These are phyloP conservation scores for Cryptotis parvus DNA, from an alignment of 2,113 vertebrate species.

Conservation along the genomic window DNA sequence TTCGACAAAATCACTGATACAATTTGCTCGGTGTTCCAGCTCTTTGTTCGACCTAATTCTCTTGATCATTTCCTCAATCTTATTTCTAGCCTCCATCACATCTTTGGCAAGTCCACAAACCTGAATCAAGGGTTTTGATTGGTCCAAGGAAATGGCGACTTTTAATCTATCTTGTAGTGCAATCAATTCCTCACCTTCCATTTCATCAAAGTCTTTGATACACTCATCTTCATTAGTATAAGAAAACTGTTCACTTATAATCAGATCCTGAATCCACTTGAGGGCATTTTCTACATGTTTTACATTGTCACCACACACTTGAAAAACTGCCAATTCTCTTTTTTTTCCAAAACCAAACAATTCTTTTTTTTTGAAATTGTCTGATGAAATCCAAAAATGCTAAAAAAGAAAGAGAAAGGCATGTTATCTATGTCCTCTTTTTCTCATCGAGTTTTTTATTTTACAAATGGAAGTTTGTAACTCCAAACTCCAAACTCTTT, in stretches of 20 bases:
- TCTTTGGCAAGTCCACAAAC: slow-evolving; percentile 89
- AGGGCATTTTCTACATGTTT: slow-evolving; percentile 80
- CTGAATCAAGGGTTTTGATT: slow-evolving; percentile 73
- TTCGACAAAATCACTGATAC: slow-evolving; percentile 84
- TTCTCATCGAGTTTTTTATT: no score
- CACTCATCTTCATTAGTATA: slow-evolving; percentile 76
- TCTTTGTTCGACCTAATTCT: slow-evolving; percentile 78
- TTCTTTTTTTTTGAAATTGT: slow-evolving; percentile 27
- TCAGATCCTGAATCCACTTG: slow-evolving; percentile 83
- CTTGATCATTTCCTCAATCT: slow-evolving; percentile 88
- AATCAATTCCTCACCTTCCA: slow-evolving; percentile 81
- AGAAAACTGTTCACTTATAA: slow-evolving; percentile 84
- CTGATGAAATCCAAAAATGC: no score
- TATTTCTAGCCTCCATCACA: slow-evolving; percentile 80
- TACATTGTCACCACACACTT: slow-evolving; percentile 89
- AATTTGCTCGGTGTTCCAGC: slow-evolving; percentile 81
- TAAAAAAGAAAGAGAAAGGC: no score
- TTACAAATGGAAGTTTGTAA: no score
- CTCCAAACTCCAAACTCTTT: no score
- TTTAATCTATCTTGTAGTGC: slow-evolving; percentile 86
- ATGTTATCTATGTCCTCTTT: no score
- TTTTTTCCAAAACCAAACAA: slow-evolving; percentile 79
- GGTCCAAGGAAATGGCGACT: slow-evolving; percentile 85
- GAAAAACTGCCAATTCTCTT: slow-evolving; percentile 85
- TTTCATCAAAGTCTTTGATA: slow-evolving; percentile 84